Evolutionary conservation across 2,888 invertebrate genomes (phyloP).

Genomic region (Mechanitis messenoides): DNA sequence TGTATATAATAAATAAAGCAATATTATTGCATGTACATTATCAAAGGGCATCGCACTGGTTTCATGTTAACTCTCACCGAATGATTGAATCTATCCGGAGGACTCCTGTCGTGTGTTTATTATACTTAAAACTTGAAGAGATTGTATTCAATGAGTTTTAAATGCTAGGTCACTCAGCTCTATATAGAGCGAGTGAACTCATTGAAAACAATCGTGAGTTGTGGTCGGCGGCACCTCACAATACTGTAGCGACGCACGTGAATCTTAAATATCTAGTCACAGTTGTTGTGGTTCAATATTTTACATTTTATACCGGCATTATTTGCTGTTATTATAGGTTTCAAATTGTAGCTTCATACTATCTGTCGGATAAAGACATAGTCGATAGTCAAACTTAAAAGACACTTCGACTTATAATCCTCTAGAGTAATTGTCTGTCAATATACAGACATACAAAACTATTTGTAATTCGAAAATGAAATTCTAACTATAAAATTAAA

Average conservation of each 20-base stretch:
- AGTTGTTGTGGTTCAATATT: constrained; percentile 51
- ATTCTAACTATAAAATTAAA: constrained; percentile 18
- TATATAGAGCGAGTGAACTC: too few relatives aligned
- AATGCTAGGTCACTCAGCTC: too few relatives aligned
- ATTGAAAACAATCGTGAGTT: constrained; percentile 14
- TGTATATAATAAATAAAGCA: constrained; percentile 5
- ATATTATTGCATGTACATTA: background rate
- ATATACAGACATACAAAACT: background rate
- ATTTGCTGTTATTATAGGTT: constrained; percentile 1
- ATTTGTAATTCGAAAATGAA: constrained; percentile 17
- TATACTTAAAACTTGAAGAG: constrained; percentile 8
- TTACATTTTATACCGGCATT: constrained; percentile 13
- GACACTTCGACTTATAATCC: background rate
- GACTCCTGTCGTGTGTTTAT: constrained; percentile 9
- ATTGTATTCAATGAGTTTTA: constrained; percentile 8
- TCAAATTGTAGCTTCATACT: background rate
- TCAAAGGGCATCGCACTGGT: too few relatives aligned
- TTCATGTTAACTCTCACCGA: background rate
- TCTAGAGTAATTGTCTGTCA: too few relatives aligned
- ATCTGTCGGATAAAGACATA: background rate
- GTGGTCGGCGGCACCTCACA: constrained; percentile 35
- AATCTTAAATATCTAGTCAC: constrained; percentile 63
- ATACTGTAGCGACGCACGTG: constrained; percentile 40
- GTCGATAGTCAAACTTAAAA: background rate
- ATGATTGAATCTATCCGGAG: background rate